Base-by-base conservation (phyloP, 2,888 invertebrate species). In the Aricia artaxerxes region DNA sequence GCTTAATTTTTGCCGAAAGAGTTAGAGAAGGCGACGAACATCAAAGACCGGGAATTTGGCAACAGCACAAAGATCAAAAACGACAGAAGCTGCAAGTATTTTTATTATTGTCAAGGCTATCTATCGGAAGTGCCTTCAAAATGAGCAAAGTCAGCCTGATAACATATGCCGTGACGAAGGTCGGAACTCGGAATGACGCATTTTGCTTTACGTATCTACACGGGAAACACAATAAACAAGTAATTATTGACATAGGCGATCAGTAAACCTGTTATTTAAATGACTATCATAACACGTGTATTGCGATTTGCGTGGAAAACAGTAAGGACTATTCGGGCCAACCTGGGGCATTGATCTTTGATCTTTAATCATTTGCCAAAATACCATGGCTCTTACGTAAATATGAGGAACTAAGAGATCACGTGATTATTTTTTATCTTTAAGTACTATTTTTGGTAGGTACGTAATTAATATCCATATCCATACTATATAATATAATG, bases 111-210 rank as follows among this genome's bases (percentile, higher is more conserved):
- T 38, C 49, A 75, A 75, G 49, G 64, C 31, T 31, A 64, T 61
- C 61, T 61, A 61, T 64, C 64, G 64, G 64, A 64, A 64, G 31
- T 3, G 64, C 64, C 64, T 64, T 64, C 11, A 64, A 64, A 24
- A 24, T 11, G 31, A 64, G 64, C 64, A 9, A 64, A 31, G 64
- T 64, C 64, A 31, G 64, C 64, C 11, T 64, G 64, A 64, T 64
- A 64, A 64, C 31, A 11, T 61, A 61, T 64, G 31, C 9, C 31
- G 31, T 64, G 31, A 64, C 64, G 64, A 31, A 64, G 64, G 64
- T 64, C 64, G 64, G 0, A 31, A 24, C 31, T 64, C 64, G 64
- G 0, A 31, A 24, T 64, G 64, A 64, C 64, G 64, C 31, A 31
- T 64, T 64, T 64, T 4, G 64, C 64, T 24, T 3, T 24, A n/a